phyloP scores from a whole-genome alignment of 1,140 invertebrate genomes.

The Leptinotarsa lineolata region DNA sequence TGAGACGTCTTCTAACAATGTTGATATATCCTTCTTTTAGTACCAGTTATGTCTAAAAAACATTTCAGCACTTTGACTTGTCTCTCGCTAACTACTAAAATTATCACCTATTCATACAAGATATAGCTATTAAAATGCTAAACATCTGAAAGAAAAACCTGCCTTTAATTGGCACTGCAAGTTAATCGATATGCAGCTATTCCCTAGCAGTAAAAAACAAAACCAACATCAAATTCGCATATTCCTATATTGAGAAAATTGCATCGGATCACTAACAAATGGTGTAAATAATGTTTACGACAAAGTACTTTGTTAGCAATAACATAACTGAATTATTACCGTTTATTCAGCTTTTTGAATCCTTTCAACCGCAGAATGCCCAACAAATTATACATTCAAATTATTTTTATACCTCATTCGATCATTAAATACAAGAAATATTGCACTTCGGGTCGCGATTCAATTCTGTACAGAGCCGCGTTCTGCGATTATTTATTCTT shows the following conservation, averaged over 20 bases:
- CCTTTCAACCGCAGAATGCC: conserved; percentile 29
- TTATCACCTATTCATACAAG: no score
- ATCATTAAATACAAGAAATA: conserved; percentile 37
- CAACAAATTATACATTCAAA: conserved; percentile 37
- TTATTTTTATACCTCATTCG: conserved; percentile 37
- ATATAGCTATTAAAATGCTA: no score
- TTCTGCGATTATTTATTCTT: conserved; percentile 35
- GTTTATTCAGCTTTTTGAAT: conserved; percentile 32
- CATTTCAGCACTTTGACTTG: no score
- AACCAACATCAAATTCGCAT: background rate
- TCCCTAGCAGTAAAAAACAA: background rate
- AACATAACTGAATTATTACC: conserved; percentile 41
- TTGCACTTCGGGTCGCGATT: conserved; percentile 32
- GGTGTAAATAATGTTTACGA: conserved; percentile 44
- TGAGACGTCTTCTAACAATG: no score
- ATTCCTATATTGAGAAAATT: background rate
- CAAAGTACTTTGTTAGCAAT: conserved; percentile 35
- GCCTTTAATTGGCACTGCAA: no score
- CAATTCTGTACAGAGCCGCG: conserved; percentile 24
- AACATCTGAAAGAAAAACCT: no score
- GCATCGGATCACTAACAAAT: conserved; percentile 25
- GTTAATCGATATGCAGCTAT: no score
- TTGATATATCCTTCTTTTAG: no score
- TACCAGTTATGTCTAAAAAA: no score
- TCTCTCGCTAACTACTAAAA: no score